Base-by-base conservation (phyloP, 2,797 vertebrate species). In the Oophaga sylvatica region DNA sequence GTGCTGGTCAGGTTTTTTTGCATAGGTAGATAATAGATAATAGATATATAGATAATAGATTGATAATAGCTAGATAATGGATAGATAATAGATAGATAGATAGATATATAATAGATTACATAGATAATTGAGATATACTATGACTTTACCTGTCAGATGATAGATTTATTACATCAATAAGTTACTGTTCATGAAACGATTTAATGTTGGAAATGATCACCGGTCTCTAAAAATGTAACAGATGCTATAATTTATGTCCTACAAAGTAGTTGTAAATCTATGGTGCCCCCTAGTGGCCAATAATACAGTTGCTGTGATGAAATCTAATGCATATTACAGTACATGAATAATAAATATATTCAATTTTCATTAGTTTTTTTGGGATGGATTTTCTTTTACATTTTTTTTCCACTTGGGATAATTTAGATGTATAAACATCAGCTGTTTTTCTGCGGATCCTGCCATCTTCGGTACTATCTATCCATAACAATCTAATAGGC, bases 241-340 rank as follows among this genome's bases (percentile, higher is more conserved):
- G n/a, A 57, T 78, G 17, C n/a, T 57, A 31, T 68, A 68, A 59
- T 80, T 31, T 56, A 80, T 13, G 10, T 35, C n/a, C 15, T 48
- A 16, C 35, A 57, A 62, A 63, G 60, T 0, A 92, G 91, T 0
- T 85, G 90, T 92, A 92, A 93, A 92, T 81, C 92, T 86, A 91
- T 93, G 91, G 94, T 94, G 94, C 94, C 94, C 93, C 91, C 95
- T 95, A 92, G 94, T 95, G 94, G 94, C 90, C 81, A 26, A 57
- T 19, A 0, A 56, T 77, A 45, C n/a, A 8, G 48, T 56, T 77
- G 5, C 22, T 2, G 45, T 79, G 10, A 57, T 57, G 67, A n/a
- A 16, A 57, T 57, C 16, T 20, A 29, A 53, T n/a, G 20, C 5
- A n/a, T 19, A 12, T 77, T 26, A 77, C 48, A 56, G 48, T 77